Base-by-base conservation (phyloP, 2,888 invertebrate species). In the Dasysyrphus tricinctus region DNA sequence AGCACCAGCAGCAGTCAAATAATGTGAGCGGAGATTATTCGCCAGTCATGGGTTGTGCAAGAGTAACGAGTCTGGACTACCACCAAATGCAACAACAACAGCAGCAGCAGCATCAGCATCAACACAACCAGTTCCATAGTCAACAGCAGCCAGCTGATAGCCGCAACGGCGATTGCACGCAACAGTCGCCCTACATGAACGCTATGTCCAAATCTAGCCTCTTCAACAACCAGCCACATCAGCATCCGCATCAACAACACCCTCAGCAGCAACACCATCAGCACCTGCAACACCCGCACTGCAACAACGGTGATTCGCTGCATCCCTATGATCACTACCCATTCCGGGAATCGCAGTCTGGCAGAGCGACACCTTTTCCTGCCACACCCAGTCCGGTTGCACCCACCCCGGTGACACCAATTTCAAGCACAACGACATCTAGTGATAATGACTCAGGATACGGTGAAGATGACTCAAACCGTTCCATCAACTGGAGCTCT, bases 401-500 rank as follows among this genome's bases (percentile, higher is more conserved):
- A 32, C 42, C 82, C 8, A 59, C 88, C 32, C 61, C 88, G 39
- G 32, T 80, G 73, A 83, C 88, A 39, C 34, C 88, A 85, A 69
- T 70, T 54, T 70, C 56, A 77, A 63, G 42, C 59, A 51, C 75
- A 75, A 88, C 88, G 44, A 88, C 80, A 77, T 88, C 90, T 54
- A 89, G 89, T 88, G 96, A 96, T 91, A 95, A 94, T 70, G 96
- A 96, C 92, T 96, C 96, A 24, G 96, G 96, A 88, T 95, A 95
- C 92, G 96, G 96, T 89, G 96, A 96, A 92, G 95, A 95, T 84
- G 95, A 96, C 89, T 94, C 94, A 91, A 95, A 95, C 91, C 95
- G 96, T 89, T 95, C 96, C 90, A 97, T 97, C 93, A 97, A 97
- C 93, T 97, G 97, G 97, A 97, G 97, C 92, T 97, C 97, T 69